A percentile compares a stretch with the other conserved stretches of the same genome.
Conservation (phyloP, 23 tunicate species). For the Styela plicata region DNA sequence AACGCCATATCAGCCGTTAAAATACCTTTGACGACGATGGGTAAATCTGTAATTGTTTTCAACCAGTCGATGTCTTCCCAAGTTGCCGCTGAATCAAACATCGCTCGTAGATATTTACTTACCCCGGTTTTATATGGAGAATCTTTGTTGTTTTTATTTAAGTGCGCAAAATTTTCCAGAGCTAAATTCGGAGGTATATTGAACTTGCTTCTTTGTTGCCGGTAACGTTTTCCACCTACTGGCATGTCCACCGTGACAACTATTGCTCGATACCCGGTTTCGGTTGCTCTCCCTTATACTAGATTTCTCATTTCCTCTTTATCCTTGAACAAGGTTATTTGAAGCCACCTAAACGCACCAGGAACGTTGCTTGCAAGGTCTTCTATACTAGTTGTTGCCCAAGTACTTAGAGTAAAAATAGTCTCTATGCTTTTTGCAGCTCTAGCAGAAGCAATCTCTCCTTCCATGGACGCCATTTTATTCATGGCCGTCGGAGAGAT, state of each 20-base stretch:
- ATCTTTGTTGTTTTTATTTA: neutral
- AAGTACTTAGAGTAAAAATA: constrained; percentile 66
- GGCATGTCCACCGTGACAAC: constrained; percentile 82
- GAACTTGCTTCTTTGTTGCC: constrained; percentile 54
- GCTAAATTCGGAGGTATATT: constrained; percentile 46
- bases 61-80: constrained; percentile 81
- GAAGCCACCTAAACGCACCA: constrained; percentile 52
- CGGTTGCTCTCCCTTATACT: constrained; percentile 60
- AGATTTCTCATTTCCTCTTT: constrained; percentile 41
- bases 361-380: constrained; percentile 42
- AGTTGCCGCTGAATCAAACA: constrained; percentile 54
- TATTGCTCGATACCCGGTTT: constrained; percentile 45
- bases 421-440: constrained; percentile 42
- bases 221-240: constrained; percentile 57
- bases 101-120: neutral
- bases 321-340: constrained; percentile 61
- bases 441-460: constrained; percentile 68
- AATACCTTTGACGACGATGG: constrained; percentile 80
- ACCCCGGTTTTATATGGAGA: neutral
- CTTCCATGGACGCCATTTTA: constrained; percentile 53
- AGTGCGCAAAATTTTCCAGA: neutral
- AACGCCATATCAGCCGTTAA: constrained; percentile 61
- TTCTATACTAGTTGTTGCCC: constrained; percentile 80
- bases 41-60: constrained; percentile 64
- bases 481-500: constrained; percentile 85